Conservation (phyloP, 2,113 vertebrate species). For the Pagrus major region DNA sequence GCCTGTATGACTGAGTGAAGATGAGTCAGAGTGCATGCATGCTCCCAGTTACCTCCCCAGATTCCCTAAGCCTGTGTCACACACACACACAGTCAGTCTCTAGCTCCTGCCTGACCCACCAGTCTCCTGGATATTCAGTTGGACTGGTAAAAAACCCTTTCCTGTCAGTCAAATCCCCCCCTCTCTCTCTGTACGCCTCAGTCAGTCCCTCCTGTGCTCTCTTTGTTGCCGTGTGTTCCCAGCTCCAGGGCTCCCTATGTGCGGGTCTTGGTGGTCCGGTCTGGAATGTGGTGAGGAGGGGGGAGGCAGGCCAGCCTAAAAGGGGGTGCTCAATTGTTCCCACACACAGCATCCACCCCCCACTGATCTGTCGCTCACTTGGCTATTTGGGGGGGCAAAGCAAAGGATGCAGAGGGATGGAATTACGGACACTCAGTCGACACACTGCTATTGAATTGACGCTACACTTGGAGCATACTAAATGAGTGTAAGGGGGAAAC, state of each 20-base stretch:
- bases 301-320: conserved; percentile 66
- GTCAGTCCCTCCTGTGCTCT: conserved; percentile 60
- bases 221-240: conserved; percentile 80
- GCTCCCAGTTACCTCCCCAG: conserved; percentile 52
- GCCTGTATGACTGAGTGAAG: conserved; percentile 31
- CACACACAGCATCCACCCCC: conserved; percentile 87
- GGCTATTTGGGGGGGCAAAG: conserved; percentile 60
- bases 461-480: conserved; percentile 61
- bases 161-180: conserved; percentile 74
- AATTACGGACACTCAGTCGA: conserved; percentile 43
- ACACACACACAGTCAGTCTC: not conserved
- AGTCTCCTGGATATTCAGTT: conserved; percentile 35
- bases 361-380: conserved; percentile 79
- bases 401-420: conserved; percentile 62
- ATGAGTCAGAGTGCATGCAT: conserved; percentile 64
- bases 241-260: conserved; percentile 80
- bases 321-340: conserved; percentile 92
- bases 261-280: conserved; percentile 94
- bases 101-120: conserved; percentile 15
- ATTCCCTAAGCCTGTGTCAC: conserved; percentile 51
- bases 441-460: conserved; percentile 50
- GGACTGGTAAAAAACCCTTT: conserved; percentile 61
- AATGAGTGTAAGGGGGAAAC: conserved; percentile 49
- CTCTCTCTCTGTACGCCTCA: conserved; percentile 57
- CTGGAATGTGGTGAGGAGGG: conserved; percentile 88